Evolutionary conservation across 2,113 vertebrate genomes (phyloP), one percentile per base, ranked within the genome.

Genomic region (Amazona guildingii): DNA sequence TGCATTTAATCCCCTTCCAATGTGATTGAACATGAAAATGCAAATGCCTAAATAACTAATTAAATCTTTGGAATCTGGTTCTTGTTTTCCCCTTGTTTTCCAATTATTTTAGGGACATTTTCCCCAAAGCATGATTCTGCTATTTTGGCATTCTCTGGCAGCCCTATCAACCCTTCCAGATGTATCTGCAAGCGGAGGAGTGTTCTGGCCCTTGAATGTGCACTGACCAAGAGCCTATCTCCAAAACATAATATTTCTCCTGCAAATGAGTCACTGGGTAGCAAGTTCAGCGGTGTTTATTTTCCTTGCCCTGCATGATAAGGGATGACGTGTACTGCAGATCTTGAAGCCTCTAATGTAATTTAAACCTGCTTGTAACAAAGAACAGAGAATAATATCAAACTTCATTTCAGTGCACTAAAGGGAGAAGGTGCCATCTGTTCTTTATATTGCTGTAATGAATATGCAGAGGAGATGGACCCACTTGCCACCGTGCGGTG

Each of bases 341-440:
- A 63, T 86, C 79, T 67, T 2, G 1, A 70, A 88, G 61, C 85
- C 79, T 88, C 76, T 86, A 91, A 66, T 63, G 85, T 55, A 83
- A 92, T 92, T 96, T 92, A 90, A 93, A 86, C 46, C 64, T 15
- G 37, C 9, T 83, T 39, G 20, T 19, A 61, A 75, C 37, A 46
- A 93, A 88, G 82, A 91, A 15, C 75, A 74, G 79, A 72, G 82
- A 77, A 54, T 23, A 72, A 93, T 63, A 86, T 7, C 59, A 39
- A 54, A 61, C 78, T 86, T 59, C 39, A 5, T 27, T 77, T 90
- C 2, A 3, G 70, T 6, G 19, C 59, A 21, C 46, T 67, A 77
- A 95, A 90, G 54, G 78, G 49, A 87, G 85, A 85, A 93, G 67
- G 54, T 94, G 78, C 87, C 91, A 88, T 91, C 91, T 97, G 89